phyloP scores from a whole-genome alignment of 2,888 invertebrate species.

The Salpingus planirostris region DNA sequence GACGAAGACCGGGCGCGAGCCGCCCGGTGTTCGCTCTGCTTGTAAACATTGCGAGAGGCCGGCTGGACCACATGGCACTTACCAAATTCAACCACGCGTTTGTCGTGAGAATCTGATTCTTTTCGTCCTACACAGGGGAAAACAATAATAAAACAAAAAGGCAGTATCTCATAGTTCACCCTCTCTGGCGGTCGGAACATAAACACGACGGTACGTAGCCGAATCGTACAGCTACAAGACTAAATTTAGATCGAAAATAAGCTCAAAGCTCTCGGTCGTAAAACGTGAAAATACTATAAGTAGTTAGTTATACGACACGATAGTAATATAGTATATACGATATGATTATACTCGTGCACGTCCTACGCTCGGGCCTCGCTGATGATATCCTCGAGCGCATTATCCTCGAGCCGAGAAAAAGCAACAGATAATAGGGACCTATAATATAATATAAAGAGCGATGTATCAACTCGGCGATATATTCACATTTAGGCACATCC shows the following conservation, averaged over 20 bases:
- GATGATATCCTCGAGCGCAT: too few species aligned
- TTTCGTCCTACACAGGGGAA: slow-evolving; percentile 82
- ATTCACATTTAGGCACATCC: slow-evolving; percentile 16
- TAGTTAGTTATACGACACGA: too few species aligned
- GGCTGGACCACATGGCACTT: slow-evolving; percentile 56
- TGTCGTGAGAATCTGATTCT: slow-evolving; percentile 96
- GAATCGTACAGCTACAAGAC: slow-evolving; percentile 6
- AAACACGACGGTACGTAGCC: slow-evolving; percentile 7
- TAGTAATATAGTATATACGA: too few species aligned
- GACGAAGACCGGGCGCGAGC: slow-evolving; percentile 32
- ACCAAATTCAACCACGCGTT: slow-evolving; percentile 98
- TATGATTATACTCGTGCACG: too few species aligned
- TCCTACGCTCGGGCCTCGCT: too few species aligned
- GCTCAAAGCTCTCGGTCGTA: too few species aligned
- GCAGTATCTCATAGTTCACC: slow-evolving; percentile 27
- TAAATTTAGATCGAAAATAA: slow-evolving; percentile 11
- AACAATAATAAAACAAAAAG: slow-evolving; percentile 48
- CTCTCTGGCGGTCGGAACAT: slow-evolving; percentile 24
- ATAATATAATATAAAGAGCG: too few species aligned
- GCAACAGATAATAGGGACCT: too few species aligned
- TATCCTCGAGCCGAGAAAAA: too few species aligned
- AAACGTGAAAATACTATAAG: too few species aligned
- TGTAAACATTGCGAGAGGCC: slow-evolving; percentile 37
- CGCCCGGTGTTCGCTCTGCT: slow-evolving; percentile 34
- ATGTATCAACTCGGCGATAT: too few species aligned